Evolutionary conservation across 1,140 invertebrate species (phyloP).

Genomic region (Latrodectus geometricus): DNA sequence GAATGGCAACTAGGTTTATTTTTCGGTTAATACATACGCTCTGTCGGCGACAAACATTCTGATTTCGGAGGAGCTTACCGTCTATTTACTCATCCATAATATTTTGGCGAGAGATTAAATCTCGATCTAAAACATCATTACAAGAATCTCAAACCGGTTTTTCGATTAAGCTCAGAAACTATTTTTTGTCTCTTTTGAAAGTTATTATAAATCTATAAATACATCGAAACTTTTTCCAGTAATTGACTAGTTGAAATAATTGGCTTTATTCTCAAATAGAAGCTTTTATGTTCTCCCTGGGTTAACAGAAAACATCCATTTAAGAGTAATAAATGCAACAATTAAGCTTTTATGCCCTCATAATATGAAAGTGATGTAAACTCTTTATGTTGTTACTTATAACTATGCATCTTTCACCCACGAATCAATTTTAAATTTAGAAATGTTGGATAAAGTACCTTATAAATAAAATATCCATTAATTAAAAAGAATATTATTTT

Average conservation of each 20-base stretch:
- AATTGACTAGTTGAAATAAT: neutral
- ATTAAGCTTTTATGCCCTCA: too few species aligned
- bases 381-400: too few species aligned
- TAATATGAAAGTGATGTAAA: too few species aligned
- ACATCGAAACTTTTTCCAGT: neutral
- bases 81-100: neutral
- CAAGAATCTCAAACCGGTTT: neutral
- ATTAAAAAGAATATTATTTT: too few species aligned
- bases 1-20: slow-evolving; percentile 28
- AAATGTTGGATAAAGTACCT: too few species aligned
- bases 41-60: neutral
- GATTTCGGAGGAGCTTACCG: neutral
- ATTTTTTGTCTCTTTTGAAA: neutral
- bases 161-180: neutral
- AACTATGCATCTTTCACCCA: too few species aligned
- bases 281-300: neutral
- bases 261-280: neutral
- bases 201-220: slow-evolving; percentile 1
- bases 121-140: neutral
- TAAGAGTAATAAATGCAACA: too few species aligned
- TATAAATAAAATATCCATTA: too few species aligned
- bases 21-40: slow-evolving; percentile 15
- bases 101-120: neutral
- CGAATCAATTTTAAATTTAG: too few species aligned
- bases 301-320: too few species aligned